A percentile compares a stretch with the other conserved stretches of the same genome.
Conservation (phyloP, 2,113 vertebrate genomes). For the Heterotis niloticus region DNA sequence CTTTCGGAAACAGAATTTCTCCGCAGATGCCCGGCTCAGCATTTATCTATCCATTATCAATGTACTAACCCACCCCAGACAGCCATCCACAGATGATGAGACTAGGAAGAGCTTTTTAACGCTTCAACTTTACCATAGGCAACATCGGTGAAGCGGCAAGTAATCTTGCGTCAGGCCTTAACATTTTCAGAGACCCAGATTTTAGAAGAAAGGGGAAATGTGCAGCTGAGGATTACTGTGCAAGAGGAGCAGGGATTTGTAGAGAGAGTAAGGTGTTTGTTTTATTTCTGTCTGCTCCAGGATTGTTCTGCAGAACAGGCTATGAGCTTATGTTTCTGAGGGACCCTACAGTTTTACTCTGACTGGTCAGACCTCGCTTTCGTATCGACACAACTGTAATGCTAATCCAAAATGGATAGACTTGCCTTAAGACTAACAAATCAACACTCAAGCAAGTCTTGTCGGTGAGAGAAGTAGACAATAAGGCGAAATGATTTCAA, state of each 20-base stretch:
- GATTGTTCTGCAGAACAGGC: not conserved
- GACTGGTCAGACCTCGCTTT: not conserved
- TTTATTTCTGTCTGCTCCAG: not conserved
- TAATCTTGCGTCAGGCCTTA: slow-evolving; percentile 9
- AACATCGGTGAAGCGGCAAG: not conserved
- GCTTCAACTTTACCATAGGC: not conserved
- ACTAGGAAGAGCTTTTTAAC: not conserved
- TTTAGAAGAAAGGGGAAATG: slow-evolving; percentile 5
- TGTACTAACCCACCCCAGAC: not conserved
- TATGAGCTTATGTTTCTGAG: slow-evolving; percentile 4
- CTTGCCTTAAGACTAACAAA: not conserved
- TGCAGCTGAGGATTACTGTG: slow-evolving; percentile 10
- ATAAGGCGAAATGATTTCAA: not conserved
- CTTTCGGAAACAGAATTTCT: not conserved
- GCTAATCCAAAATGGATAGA: not conserved
- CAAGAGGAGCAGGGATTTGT: slow-evolving; percentile 11
- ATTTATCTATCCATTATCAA: not conserved
- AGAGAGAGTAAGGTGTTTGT: not conserved
- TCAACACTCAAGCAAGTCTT: slow-evolving; percentile 8
- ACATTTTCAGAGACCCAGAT: not conserved
- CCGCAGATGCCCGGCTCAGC: not conserved
- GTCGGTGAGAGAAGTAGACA: slow-evolving; percentile 2
- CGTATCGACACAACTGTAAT: slow-evolving; percentile 3
- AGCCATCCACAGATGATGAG: not conserved
- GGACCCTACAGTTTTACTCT: not conserved